These are phyloP conservation scores for Lathamus discolor DNA, from an alignment of 2,113 vertebrate species.

Conservation along the genomic window DNA sequence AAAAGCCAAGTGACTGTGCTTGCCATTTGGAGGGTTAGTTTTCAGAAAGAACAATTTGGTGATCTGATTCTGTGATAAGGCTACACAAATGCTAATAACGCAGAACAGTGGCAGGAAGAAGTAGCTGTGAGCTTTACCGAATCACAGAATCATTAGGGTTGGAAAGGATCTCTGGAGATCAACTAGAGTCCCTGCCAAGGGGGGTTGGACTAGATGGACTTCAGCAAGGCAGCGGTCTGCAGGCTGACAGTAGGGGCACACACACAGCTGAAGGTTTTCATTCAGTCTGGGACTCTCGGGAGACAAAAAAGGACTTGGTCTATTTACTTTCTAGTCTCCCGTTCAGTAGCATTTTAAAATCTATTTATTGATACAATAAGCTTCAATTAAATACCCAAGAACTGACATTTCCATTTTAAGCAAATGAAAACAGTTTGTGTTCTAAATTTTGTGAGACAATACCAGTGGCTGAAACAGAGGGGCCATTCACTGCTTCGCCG, in stretches of 20 bases:
- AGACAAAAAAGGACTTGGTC: neutral
- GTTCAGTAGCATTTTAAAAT: neutral
- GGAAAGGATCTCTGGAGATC: neutral
- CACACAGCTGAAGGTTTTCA: neutral
- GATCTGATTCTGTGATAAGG: neutral
- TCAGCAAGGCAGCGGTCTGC: rapidly evolving
- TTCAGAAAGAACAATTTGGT: neutral
- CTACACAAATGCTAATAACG: rapidly evolving
- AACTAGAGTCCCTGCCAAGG: neutral
- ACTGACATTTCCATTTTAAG: neutral
- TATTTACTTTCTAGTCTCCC: neutral
- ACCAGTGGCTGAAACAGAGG: neutral
- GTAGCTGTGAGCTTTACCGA: neutral
- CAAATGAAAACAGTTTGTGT: neutral
- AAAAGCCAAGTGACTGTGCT: neutral
- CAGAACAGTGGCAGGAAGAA: neutral
- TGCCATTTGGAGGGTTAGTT: rapidly evolving
- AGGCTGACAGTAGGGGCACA: neutral
- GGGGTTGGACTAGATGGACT: neutral
- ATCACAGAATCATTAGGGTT: neutral
- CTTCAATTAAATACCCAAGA: neutral
- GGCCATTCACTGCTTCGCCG: neutral
- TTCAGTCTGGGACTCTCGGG: neutral
- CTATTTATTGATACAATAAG: neutral
- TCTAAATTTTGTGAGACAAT: neutral